Percentiles rank a stretch among this genome's conserved stretches.
Evolutionary conservation across 2,797 vertebrate genomes (phyloP).

Genomic region (Thunnus albacares): DNA sequence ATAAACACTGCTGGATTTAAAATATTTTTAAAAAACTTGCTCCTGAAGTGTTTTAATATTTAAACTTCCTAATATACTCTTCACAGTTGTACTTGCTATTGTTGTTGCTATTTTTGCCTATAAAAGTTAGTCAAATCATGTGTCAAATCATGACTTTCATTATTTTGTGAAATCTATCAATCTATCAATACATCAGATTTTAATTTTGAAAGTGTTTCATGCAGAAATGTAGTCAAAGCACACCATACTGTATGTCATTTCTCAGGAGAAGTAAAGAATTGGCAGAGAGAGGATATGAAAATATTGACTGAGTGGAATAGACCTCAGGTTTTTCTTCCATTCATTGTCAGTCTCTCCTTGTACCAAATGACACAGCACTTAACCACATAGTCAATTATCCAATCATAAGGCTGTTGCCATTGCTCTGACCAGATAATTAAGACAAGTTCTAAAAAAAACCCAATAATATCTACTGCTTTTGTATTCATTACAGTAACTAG

Average conservation of each 20-base stretch:
- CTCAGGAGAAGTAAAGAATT: background rate
- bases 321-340: background rate
- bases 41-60: background rate
- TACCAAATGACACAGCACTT: background rate
- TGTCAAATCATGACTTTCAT: background rate
- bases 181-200: background rate
- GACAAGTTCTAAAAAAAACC: background rate
- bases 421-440: background rate
- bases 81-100: too few relatives aligned
- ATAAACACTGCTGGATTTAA: too few relatives aligned
- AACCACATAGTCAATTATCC: constrained; percentile 7
- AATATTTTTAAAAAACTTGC: too few relatives aligned
- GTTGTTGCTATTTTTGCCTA: background rate
- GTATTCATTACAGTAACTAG: background rate
- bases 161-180: background rate
- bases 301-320: background rate
- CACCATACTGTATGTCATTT: background rate
- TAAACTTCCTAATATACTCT: too few relatives aligned
- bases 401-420: background rate
- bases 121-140: background rate
- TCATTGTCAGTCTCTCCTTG: background rate
- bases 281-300: background rate
- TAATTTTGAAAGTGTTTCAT: background rate
- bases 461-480: background rate
- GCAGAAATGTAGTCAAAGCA: too few relatives aligned